These are phyloP conservation scores for Spodoptera litura DNA, from an alignment of 1,140 invertebrate genomes.

Conservation along the genomic window DNA sequence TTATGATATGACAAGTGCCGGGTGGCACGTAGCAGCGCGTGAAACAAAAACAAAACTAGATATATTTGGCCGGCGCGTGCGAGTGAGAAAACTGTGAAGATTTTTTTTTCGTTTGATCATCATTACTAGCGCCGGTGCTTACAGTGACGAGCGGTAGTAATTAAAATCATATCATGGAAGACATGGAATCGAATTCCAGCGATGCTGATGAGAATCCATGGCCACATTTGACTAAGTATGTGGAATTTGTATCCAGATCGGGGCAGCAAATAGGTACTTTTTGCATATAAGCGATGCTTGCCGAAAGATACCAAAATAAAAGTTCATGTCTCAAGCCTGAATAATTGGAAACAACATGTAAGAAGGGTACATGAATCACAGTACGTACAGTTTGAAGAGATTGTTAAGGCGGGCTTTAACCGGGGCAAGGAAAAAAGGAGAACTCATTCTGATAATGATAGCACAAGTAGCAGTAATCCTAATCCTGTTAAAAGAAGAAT, in stretches of 20 bases:
- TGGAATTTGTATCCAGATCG: too few relatives aligned
- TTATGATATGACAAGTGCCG: not conserved
- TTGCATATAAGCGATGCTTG: slow-evolving; percentile 44
- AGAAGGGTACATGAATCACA: slow-evolving; percentile 43
- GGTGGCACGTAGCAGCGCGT: too few relatives aligned
- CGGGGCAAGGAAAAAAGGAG: slow-evolving; percentile 48
- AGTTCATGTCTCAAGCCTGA: slow-evolving; percentile 40
- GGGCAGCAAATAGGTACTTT: too few relatives aligned
- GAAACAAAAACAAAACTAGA: too few relatives aligned
- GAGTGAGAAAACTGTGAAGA: not conserved
- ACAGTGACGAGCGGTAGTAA: too few relatives aligned
- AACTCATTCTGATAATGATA: slow-evolving; percentile 30
- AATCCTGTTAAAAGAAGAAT: slow-evolving; percentile 41
- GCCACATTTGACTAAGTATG: too few relatives aligned
- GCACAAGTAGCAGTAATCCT: slow-evolving; percentile 31
- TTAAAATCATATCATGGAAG: slow-evolving; percentile 40
- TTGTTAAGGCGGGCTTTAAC: slow-evolving; percentile 47
- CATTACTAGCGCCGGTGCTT: slow-evolving; percentile 39
- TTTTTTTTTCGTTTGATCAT: slow-evolving; percentile 47
- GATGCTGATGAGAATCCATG: too few relatives aligned
- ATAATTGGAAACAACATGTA: slow-evolving; percentile 46
- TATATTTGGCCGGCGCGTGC: too few relatives aligned
- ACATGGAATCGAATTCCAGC: slow-evolving; percentile 42
- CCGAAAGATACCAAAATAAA: slow-evolving; percentile 47
- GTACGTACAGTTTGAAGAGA: slow-evolving; percentile 50